Conservation (phyloP, 2,888 invertebrate genomes). For the Sinopyrophorus schimmeli region DNA sequence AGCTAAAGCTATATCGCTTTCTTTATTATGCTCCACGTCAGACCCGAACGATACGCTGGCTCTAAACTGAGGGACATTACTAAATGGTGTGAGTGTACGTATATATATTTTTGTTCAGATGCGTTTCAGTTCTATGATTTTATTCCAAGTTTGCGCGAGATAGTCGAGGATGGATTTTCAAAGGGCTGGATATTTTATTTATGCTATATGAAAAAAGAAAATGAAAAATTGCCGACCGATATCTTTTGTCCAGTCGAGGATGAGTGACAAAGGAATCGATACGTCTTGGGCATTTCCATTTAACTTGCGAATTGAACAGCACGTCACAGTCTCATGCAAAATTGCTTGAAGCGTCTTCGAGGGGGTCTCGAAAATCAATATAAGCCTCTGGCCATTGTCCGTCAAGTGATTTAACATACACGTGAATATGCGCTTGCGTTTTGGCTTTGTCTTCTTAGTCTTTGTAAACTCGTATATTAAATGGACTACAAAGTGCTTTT, state of each 20-base stretch:
- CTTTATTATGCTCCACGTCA: too few species aligned
- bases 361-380: slow-evolving; percentile 27
- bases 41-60: too few species aligned
- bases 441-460: not conserved
- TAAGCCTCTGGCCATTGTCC: slow-evolving; percentile 28
- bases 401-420: slow-evolving; percentile 17
- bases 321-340: slow-evolving; percentile 28
- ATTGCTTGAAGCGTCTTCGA: slow-evolving; percentile 20
- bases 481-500: too few species aligned
- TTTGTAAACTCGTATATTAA: too few species aligned
- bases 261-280: slow-evolving; percentile 29
- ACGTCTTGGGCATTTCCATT: slow-evolving; percentile 29
- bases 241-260: slow-evolving; percentile 25
- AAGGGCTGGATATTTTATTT: slow-evolving; percentile 13
- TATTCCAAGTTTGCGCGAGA: too few species aligned
- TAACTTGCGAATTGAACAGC: slow-evolving; percentile 24
- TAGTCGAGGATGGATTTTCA: slow-evolving; percentile 2
- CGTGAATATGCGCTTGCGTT: slow-evolving; percentile 17
- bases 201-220: slow-evolving; percentile 13
- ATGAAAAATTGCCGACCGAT: slow-evolving; percentile 21
- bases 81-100: too few species aligned
- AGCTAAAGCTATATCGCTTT: too few species aligned
- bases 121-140: not conserved
- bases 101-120: not conserved
- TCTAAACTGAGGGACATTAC: too few species aligned